Percentiles rank a stretch among this genome's conserved stretches.
These are phyloP conservation scores for Globia sparganii DNA, from an alignment of 2,888 invertebrate genomes.

Conservation along the genomic window DNA sequence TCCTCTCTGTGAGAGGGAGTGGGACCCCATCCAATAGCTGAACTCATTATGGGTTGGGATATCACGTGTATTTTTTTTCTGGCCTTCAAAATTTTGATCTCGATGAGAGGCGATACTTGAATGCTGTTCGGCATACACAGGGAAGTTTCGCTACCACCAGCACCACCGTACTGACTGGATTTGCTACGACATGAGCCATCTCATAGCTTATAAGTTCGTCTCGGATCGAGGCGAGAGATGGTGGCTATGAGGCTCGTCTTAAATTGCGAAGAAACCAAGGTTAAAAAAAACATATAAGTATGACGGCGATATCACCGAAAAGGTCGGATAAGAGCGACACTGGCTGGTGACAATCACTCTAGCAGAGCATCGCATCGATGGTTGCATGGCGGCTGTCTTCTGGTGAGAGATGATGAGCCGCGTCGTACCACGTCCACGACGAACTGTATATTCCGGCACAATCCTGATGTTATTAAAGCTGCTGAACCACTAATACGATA, in stretches of 20 bases:
- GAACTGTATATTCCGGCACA: not conserved
- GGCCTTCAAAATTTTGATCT: not conserved
- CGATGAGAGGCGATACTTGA: not conserved
- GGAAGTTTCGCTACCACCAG: too few species aligned
- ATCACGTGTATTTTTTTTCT: not conserved
- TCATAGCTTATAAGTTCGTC: not conserved
- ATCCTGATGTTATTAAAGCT: not conserved
- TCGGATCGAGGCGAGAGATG: not conserved
- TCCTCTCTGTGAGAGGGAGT: not conserved
- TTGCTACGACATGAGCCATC: not conserved
- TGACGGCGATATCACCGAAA: not conserved
- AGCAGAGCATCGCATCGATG: not conserved
- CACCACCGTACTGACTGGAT: not conserved
- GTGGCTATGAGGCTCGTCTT: not conserved
- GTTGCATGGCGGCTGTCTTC: not conserved
- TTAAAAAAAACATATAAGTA: not conserved
- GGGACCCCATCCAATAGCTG: fast-evolving
- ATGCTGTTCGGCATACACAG: not conserved
- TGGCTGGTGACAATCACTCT: not conserved
- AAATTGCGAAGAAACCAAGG: not conserved
- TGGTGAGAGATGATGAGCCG: not conserved
- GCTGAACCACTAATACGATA: not conserved
- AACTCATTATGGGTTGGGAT: not conserved
- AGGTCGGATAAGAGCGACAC: not conserved
- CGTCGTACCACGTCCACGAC: not conserved